Evolutionary conservation across 2,797 vertebrate species (phyloP).

Genomic region (Neostethus bicornis): DNA sequence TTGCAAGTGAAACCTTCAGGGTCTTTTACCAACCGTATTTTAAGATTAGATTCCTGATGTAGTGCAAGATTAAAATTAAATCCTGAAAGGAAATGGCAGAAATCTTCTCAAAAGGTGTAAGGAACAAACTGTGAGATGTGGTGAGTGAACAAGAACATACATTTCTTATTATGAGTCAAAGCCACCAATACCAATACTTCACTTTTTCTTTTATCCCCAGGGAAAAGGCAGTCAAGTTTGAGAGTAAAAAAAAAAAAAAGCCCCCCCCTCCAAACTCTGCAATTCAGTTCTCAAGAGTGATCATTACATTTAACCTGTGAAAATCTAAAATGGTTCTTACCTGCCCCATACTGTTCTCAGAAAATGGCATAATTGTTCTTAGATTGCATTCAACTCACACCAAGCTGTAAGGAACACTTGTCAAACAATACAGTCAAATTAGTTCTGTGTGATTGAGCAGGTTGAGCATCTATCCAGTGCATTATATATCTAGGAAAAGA

Average conservation of each 20-base stretch:
- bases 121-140: conserved; percentile 10
- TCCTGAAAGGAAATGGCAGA: conserved; percentile 35
- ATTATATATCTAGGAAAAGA: conserved; percentile 81
- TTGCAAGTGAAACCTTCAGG: conserved; percentile 67
- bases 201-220: conserved; percentile 27
- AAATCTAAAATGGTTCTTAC: conserved; percentile 77
- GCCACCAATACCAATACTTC: conserved; percentile 1
- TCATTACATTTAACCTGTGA: conserved; percentile 79
- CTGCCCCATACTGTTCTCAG: conserved; percentile 81
- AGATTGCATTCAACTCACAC: conserved; percentile 82
- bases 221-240: conserved; percentile 35
- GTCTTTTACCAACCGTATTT: conserved; percentile 66
- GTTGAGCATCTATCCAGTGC: conserved; percentile 79
- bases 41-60: conserved; percentile 70
- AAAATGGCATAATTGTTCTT: conserved; percentile 84
- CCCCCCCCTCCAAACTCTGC: conserved; percentile 33
- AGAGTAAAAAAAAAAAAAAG: conserved; percentile 22
- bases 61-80: conserved; percentile 61
- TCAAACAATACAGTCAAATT: conserved; percentile 87
- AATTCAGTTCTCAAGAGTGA: conserved; percentile 62
- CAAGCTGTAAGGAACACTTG: conserved; percentile 80
- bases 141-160: background rate
- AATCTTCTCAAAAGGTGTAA: conserved; percentile 10
- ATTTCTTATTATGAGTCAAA: background rate
- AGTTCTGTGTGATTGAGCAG: conserved; percentile 84